Evolutionary conservation across 2,888 invertebrate species (phyloP), one percentile per base, ranked within the genome.

Genomic region (Cepaea hortensis): DNA sequence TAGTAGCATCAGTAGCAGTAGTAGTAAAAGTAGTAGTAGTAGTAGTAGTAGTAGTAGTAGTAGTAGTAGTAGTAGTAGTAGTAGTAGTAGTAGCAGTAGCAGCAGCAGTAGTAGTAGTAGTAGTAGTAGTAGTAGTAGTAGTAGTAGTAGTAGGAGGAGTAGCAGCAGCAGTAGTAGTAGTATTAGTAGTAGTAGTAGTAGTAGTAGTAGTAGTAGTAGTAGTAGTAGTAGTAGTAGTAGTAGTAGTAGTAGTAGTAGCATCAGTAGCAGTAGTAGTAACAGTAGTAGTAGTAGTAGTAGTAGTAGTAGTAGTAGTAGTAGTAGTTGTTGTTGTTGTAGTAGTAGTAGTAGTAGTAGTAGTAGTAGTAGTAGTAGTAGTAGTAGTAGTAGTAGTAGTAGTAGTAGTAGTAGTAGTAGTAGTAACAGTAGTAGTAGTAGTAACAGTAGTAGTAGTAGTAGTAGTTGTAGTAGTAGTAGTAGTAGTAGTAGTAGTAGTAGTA

Each of bases 401-500:
- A 79, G 81, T 72, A 81, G 75, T 81, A 73, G 76, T 72, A 81
- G 80, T 79, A 68, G 77, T 65, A 85, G 75, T 23, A 48, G 80
- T 61, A 85, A 73, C 55, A 73, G 73, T n/a, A 81, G 70, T 81
- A 65, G 81, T 81, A 72, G 70, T 55, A 81, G 75, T 81, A 81
- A 80, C 68, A 84, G 87, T 77, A 87, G 87, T 77, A 77, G 84
- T 77, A 86, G 82, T 73, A 83, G 82, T 73, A 86, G 83, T 76
- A 86, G 86, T 83, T 83, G 86, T 73, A 86, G 86, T 73, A 86
- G 86, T 55, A 86, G 83, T 73, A 83, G 86, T 73, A 86, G 83
- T 83, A 86, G 83, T 83, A 86, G 86, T 75, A 83, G 86, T 83
- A 83, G 86, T 83, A 86, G 82, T 73, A 86, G 82, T 83, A 86